These are phyloP conservation scores for Coleophora flavipennella DNA, from an alignment of 2,888 invertebrate genomes.

Conservation along the genomic window DNA sequence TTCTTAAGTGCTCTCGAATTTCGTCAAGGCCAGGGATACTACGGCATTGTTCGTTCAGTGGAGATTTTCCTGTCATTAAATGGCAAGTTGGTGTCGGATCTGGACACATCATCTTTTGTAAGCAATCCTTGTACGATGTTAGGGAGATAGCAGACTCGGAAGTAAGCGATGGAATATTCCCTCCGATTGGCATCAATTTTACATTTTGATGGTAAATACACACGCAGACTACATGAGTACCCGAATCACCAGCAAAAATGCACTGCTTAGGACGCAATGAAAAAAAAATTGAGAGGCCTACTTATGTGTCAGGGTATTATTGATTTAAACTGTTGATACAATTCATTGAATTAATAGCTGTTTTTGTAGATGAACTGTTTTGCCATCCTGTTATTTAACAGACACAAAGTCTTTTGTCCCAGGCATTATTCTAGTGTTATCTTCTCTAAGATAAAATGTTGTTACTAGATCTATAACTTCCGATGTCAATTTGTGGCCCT, in stretches of 20 bases:
- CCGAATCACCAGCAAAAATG: constrained; percentile 11
- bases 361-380: constrained; percentile 13
- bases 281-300: constrained; percentile 13
- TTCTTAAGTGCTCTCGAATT: constrained; percentile 16
- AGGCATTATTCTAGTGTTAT: constrained; percentile 5
- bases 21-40: constrained; percentile 10
- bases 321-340: constrained; percentile 13
- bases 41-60: constrained; percentile 10
- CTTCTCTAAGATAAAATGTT: constrained; percentile 3
- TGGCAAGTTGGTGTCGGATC: constrained; percentile 14
- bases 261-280: constrained; percentile 13
- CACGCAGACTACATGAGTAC: constrained; percentile 13
- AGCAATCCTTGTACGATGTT: constrained; percentile 14
- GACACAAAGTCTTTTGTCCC: constrained; percentile 15
- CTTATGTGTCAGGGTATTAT: constrained; percentile 8
- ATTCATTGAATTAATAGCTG: constrained; percentile 10
- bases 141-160: constrained; percentile 13
- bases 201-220: constrained; percentile 6
- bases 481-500: constrained; percentile 12
- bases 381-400: constrained; percentile 16
- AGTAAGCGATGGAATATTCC: constrained; percentile 14
- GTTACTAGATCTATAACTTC: constrained; percentile 4
- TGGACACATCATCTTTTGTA: constrained; percentile 15
- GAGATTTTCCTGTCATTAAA: constrained; percentile 14
- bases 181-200: constrained; percentile 7